Conservation (phyloP, 1,140 invertebrate species). For the Stenopsyche tienmushanensis region DNA sequence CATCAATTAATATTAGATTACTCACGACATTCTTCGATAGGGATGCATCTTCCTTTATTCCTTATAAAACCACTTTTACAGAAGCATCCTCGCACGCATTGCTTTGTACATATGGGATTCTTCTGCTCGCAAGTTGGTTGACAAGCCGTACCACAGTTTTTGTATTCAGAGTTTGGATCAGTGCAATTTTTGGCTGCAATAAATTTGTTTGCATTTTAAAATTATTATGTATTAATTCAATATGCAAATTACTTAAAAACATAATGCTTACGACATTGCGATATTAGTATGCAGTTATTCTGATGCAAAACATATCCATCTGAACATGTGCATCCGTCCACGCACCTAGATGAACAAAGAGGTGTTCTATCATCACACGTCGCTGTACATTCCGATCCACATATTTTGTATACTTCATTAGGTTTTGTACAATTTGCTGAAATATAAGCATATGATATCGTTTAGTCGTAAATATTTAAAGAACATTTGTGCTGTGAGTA, state of each 20-base stretch:
- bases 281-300: slow-evolving; percentile 24
- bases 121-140: slow-evolving; percentile 10
- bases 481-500: not conserved
- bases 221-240: too few species aligned
- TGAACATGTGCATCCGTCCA: slow-evolving; percentile 15
- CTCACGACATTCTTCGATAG: slow-evolving; percentile 1
- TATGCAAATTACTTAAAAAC: too few species aligned
- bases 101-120: not conserved
- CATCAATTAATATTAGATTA: not conserved
- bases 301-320: slow-evolving; percentile 20
- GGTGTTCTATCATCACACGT: not conserved
- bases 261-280: slow-evolving; percentile 32
- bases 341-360: not conserved
- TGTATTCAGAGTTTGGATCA: slow-evolving; percentile 7
- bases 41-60: slow-evolving; percentile 8
- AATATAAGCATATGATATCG: not conserved
- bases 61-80: slow-evolving; percentile 19
- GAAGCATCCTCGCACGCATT: slow-evolving; percentile 1
- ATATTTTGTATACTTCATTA: slow-evolving; percentile 17
- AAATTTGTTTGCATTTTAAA: too few species aligned
- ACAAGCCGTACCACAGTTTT: not conserved
- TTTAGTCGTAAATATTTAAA: not conserved
- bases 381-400: not conserved
- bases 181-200: too few species aligned
- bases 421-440: not conserved